Base-by-base conservation (phyloP, 2,888 invertebrate genomes). In the Nemoura dubitans region DNA sequence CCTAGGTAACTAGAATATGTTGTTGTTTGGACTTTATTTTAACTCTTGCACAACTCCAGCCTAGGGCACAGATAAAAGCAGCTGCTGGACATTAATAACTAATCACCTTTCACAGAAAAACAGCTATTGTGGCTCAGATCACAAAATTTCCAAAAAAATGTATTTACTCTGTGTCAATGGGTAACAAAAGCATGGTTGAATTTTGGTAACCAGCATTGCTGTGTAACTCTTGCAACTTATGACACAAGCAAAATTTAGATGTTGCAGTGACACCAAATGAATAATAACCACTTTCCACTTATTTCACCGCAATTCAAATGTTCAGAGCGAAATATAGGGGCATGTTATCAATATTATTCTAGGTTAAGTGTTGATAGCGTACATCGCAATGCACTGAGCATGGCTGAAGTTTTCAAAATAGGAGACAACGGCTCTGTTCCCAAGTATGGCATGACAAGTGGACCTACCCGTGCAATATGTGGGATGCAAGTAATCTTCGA, bases 401-500 rank as follows among this genome's bases (percentile, higher is more conserved):
- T 27, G 78, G 78, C 28, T 27, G 78, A 7, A 26, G 16, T 78
- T 59, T 59, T 21, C 59, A 21, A n/a, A 21, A 59, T 3, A 59
- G 59, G 59, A 78, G 26, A 28, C 78, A n/a, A 21, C 1, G 14
- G 26, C 25, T 78, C 78, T 26, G 5, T 78, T 78, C 26, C 78
- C 78, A 28, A 27, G 78, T 78, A 25, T 78, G 78, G 78, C 78
- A 78, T 78, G 26, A 78, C 78, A 26, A 21, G 27, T 21, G 14
- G 10, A 78, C 28, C 78, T 78, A 78, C 10, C 10, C 28, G 28
- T 21, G 16, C 59, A 59, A 21, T 27, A 78, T 28, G 26, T 27
- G 78, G 78, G 26, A 7, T 27, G 27, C 87, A 88, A 85, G 80
- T 77, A 26, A 78, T 85, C 6, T 76, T 78, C 81, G 78, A 10